These are phyloP conservation scores for Clarias platycephalus DNA, from an alignment of 2,797 vertebrate genomes.

Conservation along the genomic window DNA sequence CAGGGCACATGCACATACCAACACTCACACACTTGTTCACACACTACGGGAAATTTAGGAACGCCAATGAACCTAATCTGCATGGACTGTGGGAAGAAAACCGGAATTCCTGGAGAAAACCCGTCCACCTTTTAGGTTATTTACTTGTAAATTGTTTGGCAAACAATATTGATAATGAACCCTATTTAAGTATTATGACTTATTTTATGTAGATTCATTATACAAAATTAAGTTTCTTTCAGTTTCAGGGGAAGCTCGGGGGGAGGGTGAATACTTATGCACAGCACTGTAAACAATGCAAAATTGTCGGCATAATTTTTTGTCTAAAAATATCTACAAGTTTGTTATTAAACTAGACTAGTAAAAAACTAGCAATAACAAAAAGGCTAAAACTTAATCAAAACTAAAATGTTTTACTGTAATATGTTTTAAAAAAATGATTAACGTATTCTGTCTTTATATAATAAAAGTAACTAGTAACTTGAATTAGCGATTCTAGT, in stretches of 20 bases:
- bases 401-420: neutral
- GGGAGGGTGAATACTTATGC: neutral
- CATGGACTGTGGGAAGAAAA: too few species aligned
- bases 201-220: neutral
- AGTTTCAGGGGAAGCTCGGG: neutral
- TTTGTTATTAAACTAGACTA: neutral
- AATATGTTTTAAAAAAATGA: neutral
- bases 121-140: neutral
- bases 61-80: too few species aligned
- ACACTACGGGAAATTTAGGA: too few species aligned
- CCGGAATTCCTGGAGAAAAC: too few species aligned
- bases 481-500: neutral
- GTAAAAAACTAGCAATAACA: neutral
- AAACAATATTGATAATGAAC: neutral
- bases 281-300: neutral
- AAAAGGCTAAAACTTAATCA: neutral
- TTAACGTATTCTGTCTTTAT: neutral
- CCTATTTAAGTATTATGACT: neutral
- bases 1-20: too few species aligned
- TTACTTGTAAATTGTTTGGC: neutral
- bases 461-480: neutral
- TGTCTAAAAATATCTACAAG: neutral
- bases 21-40: too few species aligned
- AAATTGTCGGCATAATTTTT: neutral
- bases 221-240: neutral